Evolutionary conservation across 2,888 invertebrate genomes (phyloP), one percentile per base, ranked within the genome.

Genomic region (Ditula angustiorana): DNA sequence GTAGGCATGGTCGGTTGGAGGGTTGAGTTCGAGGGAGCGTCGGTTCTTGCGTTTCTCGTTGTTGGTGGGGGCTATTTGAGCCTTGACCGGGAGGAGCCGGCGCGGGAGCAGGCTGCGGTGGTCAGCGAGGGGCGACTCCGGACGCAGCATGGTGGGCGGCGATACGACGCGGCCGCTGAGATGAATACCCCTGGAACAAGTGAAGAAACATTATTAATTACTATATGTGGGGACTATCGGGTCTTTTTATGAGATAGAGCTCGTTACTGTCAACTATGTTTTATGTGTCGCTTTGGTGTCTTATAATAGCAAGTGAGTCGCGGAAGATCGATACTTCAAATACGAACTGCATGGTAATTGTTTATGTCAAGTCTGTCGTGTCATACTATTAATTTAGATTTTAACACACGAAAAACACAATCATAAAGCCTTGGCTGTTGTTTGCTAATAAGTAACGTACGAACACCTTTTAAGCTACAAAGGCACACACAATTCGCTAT

Each of bases 41-140:
- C 93, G 79, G 76, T 93, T 92, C 68, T 89, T 90, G 66, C 86
- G 83, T 71, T 92, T 41, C 19, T 41, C 41, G 41, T 41, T 93
- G 75, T 92, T 92, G 1, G 83, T 85, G 28, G 93, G 91, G 24
- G 87, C 89, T 67, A 92, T 91, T 66, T 92, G 92, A 26, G 92
- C 91, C 75, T 92, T 92, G 74, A 78, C 88, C 41, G 92, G 91
- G 53, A 92, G 85, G 74, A 92, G 82, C 69, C 92, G 88, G 67
- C 92, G 86, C 61, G 92, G 88, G 68, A 92, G 86, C 66, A 92
- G 85, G 85, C 90, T 92, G 83, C 92, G 91, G 75, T 92, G 92
- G 78, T 92, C 92, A 89, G 92, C 91, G 83, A 92, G 92, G n/a
- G 92, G 92, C 58, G 92, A 92, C 77, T 92, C 92, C 72, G 92